Base-by-base conservation (phyloP, 2,113 vertebrate species). In the Furnarius figulus region DNA sequence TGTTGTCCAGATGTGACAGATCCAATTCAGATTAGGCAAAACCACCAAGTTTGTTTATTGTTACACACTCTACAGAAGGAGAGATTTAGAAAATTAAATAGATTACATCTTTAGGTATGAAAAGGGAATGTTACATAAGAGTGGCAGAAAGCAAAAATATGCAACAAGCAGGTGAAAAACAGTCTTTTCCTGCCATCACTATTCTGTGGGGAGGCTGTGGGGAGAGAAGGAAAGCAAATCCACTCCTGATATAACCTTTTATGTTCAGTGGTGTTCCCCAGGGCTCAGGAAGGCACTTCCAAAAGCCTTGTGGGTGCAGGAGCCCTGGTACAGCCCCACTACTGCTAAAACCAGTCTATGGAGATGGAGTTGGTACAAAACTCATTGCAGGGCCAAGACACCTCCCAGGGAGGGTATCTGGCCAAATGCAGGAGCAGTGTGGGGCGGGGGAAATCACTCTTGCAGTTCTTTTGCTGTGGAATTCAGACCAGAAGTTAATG, bases 401-500 rank as follows among this genome's bases (percentile, higher is more conserved):
- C 14, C 5, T 92, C n/a, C 65, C 22, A 9, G 9, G 31, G 12
- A 77, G 30, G 7, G 2, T 28, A 14, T 31, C 8, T 24, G 66
- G 33, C 35, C 72, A 93, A 87, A 70, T 11, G 44, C 63, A 85
- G 62, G 0, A 2, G 35, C 50, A 30, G 5, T 3, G 21, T 56
- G 50, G 39, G 47, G 42, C 83, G 37, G 39, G 79, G 30, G 10
- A 80, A 77, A 71, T 52, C 37, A 46, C n/a, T 88, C 55, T 59
- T 83, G 35, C 16, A 61, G 39, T 62, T 87, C 46, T 79, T 95
- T 85, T 33, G 10, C 44, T 79, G 71, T 94, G 89, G 74, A 94
- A 72, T 85, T 85, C 9, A 3, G n/a, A 74, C 73, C 87, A 91
- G 77, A 82, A 95, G n/a, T 85, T 94, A 91, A 92, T 85, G 78